Percentiles rank a stretch among this genome's conserved stretches.
Conservation (phyloP, 2,113 vertebrate species). For the Jaculus jaculus region DNA sequence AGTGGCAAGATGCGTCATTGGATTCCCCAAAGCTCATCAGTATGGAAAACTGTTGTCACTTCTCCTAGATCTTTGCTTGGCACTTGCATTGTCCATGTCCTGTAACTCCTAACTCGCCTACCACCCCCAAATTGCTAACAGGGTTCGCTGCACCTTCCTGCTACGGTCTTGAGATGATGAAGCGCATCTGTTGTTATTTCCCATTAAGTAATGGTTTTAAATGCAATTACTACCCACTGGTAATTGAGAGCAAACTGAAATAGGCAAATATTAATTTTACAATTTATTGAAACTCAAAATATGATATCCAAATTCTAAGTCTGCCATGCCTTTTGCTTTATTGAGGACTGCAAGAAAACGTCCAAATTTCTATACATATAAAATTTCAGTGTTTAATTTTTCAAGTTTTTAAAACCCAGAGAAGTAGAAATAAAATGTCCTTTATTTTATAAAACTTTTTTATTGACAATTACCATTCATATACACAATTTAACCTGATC, state of each 20-base stretch:
- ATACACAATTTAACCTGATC: too few relatives aligned
- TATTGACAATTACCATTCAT: too few relatives aligned
- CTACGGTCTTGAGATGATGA: conserved; percentile 4
- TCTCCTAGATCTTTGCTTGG: conserved; percentile 60
- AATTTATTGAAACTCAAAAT: conserved; percentile 60
- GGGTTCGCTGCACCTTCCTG: conserved; percentile 5
- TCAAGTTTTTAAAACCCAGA: not conserved
- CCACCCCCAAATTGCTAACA: conserved; percentile 8
- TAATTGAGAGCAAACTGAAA: conserved; percentile 70
- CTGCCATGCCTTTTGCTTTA: not conserved
- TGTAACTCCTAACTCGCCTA: conserved; percentile 51
- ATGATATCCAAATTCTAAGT: conserved; percentile 40
- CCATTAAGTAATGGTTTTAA: not conserved
- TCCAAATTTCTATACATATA: not conserved
- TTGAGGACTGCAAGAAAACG: not conserved
- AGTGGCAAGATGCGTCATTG: conserved; percentile 34
- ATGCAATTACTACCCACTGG: conserved; percentile 41
- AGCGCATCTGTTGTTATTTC: not conserved
- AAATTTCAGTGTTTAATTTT: conserved; percentile 11
- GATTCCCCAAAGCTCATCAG: conserved; percentile 32
- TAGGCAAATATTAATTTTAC: conserved; percentile 53
- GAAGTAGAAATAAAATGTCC: not conserved
- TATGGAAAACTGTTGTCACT: conserved; percentile 5
- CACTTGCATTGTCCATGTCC: not conserved
- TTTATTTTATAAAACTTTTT: not conserved